phyloP scores from a whole-genome alignment of 2,888 invertebrate genomes.

The Asteroscopus sphinx region DNA sequence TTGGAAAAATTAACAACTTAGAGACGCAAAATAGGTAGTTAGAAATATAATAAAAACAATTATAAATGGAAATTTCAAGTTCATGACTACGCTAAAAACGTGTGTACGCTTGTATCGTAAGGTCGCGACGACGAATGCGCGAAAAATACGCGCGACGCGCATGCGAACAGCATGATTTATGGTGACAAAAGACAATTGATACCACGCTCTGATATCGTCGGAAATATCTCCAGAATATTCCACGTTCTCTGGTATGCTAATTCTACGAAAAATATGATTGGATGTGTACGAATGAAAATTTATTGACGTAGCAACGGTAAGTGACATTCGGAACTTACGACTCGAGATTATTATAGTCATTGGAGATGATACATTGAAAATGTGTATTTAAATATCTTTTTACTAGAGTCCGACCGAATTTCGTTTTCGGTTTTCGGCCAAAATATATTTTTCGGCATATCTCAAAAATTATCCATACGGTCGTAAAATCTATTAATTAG shows the following conservation, averaged over 20 bases:
- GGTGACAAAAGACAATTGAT: constrained; percentile 54
- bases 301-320: constrained; percentile 20
- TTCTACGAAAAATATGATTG: constrained; percentile 29
- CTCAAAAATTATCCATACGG: too few species aligned
- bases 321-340: constrained; percentile 11
- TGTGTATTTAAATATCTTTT: too few species aligned
- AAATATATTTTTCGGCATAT: too few species aligned
- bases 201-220: constrained; percentile 39
- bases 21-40: constrained; percentile 19
- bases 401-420: too few species aligned
- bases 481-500: too few species aligned
- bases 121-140: constrained; percentile 43
- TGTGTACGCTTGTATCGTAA: constrained; percentile 45
- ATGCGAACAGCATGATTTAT: constrained; percentile 50
- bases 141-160: constrained; percentile 40
- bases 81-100: constrained; percentile 44
- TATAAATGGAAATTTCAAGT: constrained; percentile 51
- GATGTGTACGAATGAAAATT: constrained; percentile 10
- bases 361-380: constrained; percentile 8
- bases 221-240: constrained; percentile 30
- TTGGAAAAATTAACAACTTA: constrained; percentile 2
- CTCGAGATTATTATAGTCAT: too few species aligned
- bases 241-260: constrained; percentile 3
- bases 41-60: constrained; percentile 41
- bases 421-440: too few species aligned